A percentile compares a stretch with the other conserved stretches of the same genome.
Conservation (phyloP, 2,113 vertebrate species). For the Grus americana region DNA sequence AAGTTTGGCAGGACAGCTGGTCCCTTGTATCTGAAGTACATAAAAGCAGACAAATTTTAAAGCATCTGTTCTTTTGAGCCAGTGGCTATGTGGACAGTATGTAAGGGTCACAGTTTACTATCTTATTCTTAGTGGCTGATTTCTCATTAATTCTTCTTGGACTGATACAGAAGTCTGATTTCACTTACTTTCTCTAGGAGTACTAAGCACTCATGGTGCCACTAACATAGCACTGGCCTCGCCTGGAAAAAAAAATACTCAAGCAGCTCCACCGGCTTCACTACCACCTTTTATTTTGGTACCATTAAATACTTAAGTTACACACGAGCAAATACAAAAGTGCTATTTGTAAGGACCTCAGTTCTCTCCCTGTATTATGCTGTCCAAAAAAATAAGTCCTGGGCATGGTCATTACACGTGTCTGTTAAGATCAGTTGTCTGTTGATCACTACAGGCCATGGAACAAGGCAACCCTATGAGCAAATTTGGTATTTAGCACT, state of each 20-base stretch:
- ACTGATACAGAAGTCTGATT: neutral
- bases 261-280: neutral
- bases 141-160: neutral
- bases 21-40: neutral
- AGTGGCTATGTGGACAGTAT: neutral
- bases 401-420: neutral
- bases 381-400: neutral
- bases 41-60: neutral
- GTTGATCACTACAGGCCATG: neutral
- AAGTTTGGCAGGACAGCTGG: neutral
- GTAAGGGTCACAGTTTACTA: neutral
- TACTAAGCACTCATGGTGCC: neutral
- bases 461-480: neutral
- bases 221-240: neutral
- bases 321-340: neutral
- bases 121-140: neutral
- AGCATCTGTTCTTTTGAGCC: neutral
- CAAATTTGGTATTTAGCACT: neutral
- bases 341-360: neutral
- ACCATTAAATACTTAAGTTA: neutral
- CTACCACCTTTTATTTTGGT: neutral
- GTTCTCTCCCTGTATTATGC: accelerated
- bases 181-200: neutral
- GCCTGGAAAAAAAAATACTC: neutral
- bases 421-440: neutral